A percentile compares a stretch with the other conserved stretches of the same genome.
phyloP scores from a whole-genome alignment of 2,797 vertebrate genomes.

The Falco concolor region DNA sequence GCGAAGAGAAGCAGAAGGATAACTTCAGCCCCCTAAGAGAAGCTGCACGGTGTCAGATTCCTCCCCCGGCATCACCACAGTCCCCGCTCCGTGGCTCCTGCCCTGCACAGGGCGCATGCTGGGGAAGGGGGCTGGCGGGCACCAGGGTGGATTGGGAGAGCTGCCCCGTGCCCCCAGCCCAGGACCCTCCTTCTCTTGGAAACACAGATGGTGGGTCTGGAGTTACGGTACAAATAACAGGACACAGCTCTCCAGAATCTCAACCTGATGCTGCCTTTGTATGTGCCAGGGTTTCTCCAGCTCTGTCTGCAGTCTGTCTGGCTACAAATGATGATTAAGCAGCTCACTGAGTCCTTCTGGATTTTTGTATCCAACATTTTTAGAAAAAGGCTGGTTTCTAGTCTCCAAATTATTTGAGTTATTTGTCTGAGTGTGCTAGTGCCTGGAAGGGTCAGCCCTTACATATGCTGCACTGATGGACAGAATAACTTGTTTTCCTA shows the following conservation, averaged over 20 bases:
- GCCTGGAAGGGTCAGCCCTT: neutral
- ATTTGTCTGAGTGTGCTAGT: neutral
- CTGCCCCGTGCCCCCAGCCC: neutral
- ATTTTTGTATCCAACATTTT: neutral
- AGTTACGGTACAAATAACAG: neutral
- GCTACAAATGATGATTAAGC: neutral
- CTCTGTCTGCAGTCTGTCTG: neutral
- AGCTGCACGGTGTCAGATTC: neutral
- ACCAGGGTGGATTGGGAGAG: fast-evolving
- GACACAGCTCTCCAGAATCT: neutral
- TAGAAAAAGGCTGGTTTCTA: neutral
- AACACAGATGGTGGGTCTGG: neutral
- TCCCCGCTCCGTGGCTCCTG: fast-evolving
- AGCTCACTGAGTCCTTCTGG: neutral
- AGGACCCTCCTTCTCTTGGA: neutral
- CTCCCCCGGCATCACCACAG: neutral
- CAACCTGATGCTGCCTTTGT: neutral
- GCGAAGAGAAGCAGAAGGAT: neutral
- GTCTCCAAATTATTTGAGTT: neutral
- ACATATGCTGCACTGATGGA: neutral
- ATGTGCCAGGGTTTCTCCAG: neutral
- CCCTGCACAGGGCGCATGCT: fast-evolving
- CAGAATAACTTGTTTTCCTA: neutral
- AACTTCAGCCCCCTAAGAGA: neutral
- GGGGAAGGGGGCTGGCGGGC: neutral